These are phyloP conservation scores for Harpagifer antarcticus DNA, from an alignment of 2,797 vertebrate genomes.

Conservation along the genomic window DNA sequence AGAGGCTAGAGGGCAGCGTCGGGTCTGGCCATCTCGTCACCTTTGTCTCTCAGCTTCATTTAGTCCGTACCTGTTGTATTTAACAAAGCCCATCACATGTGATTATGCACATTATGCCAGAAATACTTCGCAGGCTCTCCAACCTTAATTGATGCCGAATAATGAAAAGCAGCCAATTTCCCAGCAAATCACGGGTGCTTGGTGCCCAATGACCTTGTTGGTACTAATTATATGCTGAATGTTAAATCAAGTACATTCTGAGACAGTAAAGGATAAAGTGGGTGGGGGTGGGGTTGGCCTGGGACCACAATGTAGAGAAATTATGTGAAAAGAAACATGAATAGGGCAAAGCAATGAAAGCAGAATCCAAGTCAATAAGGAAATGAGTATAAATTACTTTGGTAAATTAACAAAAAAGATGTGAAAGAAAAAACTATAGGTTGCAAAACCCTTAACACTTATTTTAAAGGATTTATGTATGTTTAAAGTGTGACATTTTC, in stretches of 20 bases:
- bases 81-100: conserved; percentile 44
- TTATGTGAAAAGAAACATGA: conserved; percentile 3
- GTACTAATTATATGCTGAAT: conserved; percentile 90
- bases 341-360: background rate
- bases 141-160: conserved; percentile 82
- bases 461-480: too few relatives aligned
- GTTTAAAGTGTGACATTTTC: background rate
- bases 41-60: conserved; percentile 46
- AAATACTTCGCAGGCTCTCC: conserved; percentile 87
- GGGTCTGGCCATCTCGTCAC: conserved; percentile 18
- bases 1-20: conserved; percentile 61
- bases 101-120: conserved; percentile 55
- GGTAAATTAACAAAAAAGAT: too few relatives aligned
- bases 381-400: background rate
- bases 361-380: background rate
- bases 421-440: too few relatives aligned
- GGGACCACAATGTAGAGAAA: conserved; percentile 23
- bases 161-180: conserved; percentile 80
- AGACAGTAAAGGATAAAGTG: conserved; percentile 77
- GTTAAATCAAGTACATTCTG: conserved; percentile 91
- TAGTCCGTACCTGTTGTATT: conserved; percentile 33
- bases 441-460: background rate
- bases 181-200: conserved; percentile 87
- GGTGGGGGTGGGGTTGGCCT: conserved; percentile 19
- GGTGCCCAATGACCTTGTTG: conserved; percentile 89